phyloP scores from a whole-genome alignment of 2,113 vertebrate species.

The Ceyx melanurus region DNA sequence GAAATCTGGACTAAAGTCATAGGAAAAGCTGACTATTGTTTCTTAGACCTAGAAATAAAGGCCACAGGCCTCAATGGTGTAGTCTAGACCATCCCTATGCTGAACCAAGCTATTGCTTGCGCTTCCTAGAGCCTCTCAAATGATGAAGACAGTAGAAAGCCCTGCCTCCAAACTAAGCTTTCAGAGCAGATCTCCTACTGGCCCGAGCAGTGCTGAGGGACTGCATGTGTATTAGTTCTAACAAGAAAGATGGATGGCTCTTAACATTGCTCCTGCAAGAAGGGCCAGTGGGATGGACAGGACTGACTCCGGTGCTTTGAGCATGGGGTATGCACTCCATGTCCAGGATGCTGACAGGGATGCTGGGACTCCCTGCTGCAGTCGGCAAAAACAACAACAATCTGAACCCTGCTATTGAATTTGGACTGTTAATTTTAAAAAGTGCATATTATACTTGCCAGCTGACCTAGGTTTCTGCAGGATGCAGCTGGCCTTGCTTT shows the following conservation, averaged over 20 bases:
- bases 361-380: neutral
- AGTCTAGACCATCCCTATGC: neutral
- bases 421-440: neutral
- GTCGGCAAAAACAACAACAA: neutral
- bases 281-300: neutral
- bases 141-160: neutral
- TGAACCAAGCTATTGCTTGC: neutral
- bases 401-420: neutral
- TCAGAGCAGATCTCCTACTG: neutral
- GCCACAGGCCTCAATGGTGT: neutral
- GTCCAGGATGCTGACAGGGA: neutral
- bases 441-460: neutral
- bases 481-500: conserved; percentile 56
- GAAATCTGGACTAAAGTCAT: neutral
- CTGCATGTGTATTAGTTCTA: neutral
- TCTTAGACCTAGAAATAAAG: neutral
- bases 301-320: neutral
- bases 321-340: fast-evolving
- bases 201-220: neutral
- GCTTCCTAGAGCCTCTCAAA: neutral
- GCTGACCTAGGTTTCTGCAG: conserved; percentile 39
- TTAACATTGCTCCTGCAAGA: neutral
- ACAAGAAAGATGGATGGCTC: neutral
- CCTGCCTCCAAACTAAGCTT: neutral
- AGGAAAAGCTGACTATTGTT: neutral